phyloP scores from a whole-genome alignment of 2,797 vertebrate species.

The Pipistrellus kuhlii region DNA sequence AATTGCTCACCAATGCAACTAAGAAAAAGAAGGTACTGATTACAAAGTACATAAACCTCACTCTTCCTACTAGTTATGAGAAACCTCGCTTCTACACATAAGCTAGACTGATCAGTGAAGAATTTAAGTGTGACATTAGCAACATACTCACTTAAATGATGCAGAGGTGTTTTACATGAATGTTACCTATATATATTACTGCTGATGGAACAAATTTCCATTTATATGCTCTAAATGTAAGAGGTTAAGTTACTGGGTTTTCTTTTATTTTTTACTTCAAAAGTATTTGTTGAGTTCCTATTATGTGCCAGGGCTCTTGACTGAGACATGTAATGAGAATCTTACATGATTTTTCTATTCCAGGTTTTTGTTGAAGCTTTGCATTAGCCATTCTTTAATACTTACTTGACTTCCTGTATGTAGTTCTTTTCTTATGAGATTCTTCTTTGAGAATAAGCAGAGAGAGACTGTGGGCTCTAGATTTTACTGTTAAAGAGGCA shows the following conservation, averaged over 20 bases:
- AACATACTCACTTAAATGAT: background rate
- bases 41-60: background rate
- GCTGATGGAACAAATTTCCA: background rate
- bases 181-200: background rate
- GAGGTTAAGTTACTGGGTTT: constrained; percentile 2
- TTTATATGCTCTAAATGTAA: constrained; percentile 11
- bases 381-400: constrained; percentile 65
- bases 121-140: background rate
- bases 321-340: constrained; percentile 58
- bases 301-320: constrained; percentile 42
- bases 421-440: constrained; percentile 56
- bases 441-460: constrained; percentile 57
- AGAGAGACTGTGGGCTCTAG: constrained; percentile 21
- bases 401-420: constrained; percentile 43
- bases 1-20: background rate
- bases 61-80: constrained; percentile 15
- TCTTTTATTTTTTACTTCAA: constrained; percentile 42
- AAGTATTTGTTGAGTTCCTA: constrained; percentile 59
- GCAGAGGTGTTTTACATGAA: background rate
- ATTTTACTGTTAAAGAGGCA: constrained; percentile 58
- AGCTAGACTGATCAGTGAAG: background rate
- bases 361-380: constrained; percentile 65
- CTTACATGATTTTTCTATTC: constrained; percentile 37
- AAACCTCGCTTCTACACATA: background rate
- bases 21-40: background rate